A percentile compares a stretch with the other conserved stretches of the same genome.
These are phyloP conservation scores for Caenorhabditis sp. DNA, from an alignment of 2,888 invertebrate species.

Conservation along the genomic window DNA sequence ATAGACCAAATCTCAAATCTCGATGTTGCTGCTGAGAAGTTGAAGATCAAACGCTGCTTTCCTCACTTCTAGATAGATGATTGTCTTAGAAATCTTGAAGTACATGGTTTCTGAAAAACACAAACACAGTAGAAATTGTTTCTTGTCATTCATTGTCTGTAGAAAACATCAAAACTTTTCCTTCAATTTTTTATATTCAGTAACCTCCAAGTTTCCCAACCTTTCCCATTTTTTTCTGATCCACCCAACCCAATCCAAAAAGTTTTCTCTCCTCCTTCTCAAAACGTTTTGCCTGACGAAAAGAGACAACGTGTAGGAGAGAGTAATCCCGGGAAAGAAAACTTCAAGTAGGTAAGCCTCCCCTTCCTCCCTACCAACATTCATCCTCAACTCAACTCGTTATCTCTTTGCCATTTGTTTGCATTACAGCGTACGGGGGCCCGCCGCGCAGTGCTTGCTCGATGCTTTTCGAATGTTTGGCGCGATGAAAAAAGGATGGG, in stretches of 20 bases:
- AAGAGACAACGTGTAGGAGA: conserved; percentile 54
- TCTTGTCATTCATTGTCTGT: no score
- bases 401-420: conserved; percentile 62
- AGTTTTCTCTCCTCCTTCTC: no score
- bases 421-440: conserved; percentile 63
- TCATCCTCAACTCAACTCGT: conserved; percentile 59
- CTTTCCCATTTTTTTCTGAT: conserved; percentile 5
- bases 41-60: no score
- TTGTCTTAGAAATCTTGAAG: no score
- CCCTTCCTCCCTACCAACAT: no score
- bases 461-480: conserved; percentile 56
- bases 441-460: conserved; percentile 60
- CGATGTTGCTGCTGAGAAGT: no score
- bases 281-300: conserved; percentile 49
- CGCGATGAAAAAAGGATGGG: conserved; percentile 28
- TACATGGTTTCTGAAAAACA: no score
- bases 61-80: no score
- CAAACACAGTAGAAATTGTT: no score
- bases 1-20: neutral
- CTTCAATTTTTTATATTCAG: neutral
- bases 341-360: conserved; percentile 63
- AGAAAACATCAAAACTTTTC: no score
- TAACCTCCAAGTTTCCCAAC: neutral
- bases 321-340: conserved; percentile 66
- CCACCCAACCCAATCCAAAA: conserved; percentile 19